These are phyloP conservation scores for Zaprionus camerounensis DNA, from an alignment of 1,140 invertebrate species.

Conservation along the genomic window DNA sequence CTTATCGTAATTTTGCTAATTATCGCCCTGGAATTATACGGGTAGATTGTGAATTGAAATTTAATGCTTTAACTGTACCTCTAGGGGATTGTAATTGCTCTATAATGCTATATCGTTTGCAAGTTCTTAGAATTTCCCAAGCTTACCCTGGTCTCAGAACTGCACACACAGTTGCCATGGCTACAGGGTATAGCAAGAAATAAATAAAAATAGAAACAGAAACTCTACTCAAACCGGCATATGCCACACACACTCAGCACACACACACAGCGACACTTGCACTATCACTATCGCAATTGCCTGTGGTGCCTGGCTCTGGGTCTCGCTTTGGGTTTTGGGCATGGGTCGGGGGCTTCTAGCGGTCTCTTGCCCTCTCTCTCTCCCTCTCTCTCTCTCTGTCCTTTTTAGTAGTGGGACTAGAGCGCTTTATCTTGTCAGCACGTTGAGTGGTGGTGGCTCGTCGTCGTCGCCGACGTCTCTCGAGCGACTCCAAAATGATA, in stretches of 20 bases:
- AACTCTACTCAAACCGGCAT: constrained; percentile 39
- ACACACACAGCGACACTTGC: constrained; percentile 14
- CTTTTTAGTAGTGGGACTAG: constrained; percentile 47
- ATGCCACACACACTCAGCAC: constrained; percentile 36
- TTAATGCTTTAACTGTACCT: background rate
- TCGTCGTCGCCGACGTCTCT: background rate
- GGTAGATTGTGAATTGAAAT: too few relatives aligned
- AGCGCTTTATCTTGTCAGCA: constrained; percentile 73
- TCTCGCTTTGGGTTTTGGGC: constrained; percentile 7
- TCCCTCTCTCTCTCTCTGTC: constrained; percentile 35
- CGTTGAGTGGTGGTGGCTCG: constrained; percentile 28
- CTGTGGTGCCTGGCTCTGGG: constrained; percentile 11
- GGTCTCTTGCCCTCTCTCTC: background rate
- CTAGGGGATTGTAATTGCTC: background rate
- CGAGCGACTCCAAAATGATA: constrained; percentile 53
- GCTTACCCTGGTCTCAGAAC: background rate
- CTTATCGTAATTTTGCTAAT: too few relatives aligned
- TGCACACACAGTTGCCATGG: background rate
- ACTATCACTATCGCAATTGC: constrained; percentile 40
- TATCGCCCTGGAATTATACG: too few relatives aligned
- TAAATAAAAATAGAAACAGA: constrained; percentile 23
- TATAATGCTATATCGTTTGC: background rate
- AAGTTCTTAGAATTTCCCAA: background rate
- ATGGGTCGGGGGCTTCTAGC: background rate
- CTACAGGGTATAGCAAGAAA: constrained; percentile 19